Base-by-base conservation (phyloP, 1,140 invertebrate genomes). In the Drosophila parabipectinata region DNA sequence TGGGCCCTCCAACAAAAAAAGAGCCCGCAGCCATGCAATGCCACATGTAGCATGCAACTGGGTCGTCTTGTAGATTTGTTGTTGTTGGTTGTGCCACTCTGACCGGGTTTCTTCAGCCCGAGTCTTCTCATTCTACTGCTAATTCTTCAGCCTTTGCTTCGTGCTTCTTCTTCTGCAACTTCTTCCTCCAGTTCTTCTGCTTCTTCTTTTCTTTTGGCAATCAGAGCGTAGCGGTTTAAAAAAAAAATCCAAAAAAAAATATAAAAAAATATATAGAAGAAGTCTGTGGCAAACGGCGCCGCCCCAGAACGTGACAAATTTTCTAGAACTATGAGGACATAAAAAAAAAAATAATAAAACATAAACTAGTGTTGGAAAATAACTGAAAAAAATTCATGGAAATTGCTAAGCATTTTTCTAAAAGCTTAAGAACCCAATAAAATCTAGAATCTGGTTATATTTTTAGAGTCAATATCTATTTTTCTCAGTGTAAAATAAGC, bases 241-340 rank as follows among this genome's bases (percentile, higher is more conserved):
- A 34, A 66, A 67, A 21, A 51, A 50, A 18, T 18, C 18, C 7
- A 44, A 34, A 14, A 12, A 47, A 4, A 24, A n/a, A 37, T 18
- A 18, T 18, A 39, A 61, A 63, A 18, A 47, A 24, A 10, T 0
- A 21, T 21, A 21, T 21, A 21, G 21, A 45, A 45, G 5, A 47
- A 47, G 44, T 47, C 52, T 74, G 48, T 66, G 72, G 61, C 59
- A 63, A 63, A 71, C 56, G 59, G 55, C 52, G 78, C 62, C 72
- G 53, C 67, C 56, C 32, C 45, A 80, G 79, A 87, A 87, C 82
- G 82, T 87, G 82, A 87, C 82, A 87, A 87, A 87, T 87, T 87
- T 87, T 87, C 55, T 66, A 48, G 78, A 87, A 74, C 60, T 67
- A 73, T 60, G 52, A 52, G 24, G 37, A 53, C 37, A 39, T 37